These are phyloP conservation scores for Heliconius congener DNA, from an alignment of 1,140 invertebrate genomes.

Conservation along the genomic window DNA sequence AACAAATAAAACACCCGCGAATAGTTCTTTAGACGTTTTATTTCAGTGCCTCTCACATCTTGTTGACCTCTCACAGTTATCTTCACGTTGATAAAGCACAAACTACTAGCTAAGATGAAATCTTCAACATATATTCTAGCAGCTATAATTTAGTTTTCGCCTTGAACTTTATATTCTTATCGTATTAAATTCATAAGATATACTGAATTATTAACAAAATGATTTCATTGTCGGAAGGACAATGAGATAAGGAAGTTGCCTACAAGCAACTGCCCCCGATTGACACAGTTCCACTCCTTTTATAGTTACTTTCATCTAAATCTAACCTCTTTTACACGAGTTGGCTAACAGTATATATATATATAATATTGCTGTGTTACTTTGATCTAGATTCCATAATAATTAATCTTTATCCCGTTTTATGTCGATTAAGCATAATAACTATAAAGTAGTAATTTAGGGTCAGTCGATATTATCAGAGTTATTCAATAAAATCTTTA, in stretches of 20 bases:
- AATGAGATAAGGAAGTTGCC: too few relatives aligned
- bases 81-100: conserved; percentile 29
- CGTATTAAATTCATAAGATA: not conserved
- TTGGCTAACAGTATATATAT: too few relatives aligned
- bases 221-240: too few relatives aligned
- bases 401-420: not conserved
- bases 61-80: conserved; percentile 26
- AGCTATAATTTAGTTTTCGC: not conserved
- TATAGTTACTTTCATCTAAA: too few relatives aligned
- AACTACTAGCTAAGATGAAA: conserved; percentile 18
- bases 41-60: conserved; percentile 13
- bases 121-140: conserved; percentile 16
- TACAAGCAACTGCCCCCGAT: too few relatives aligned
- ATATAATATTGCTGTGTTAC: too few relatives aligned
- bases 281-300: too few relatives aligned
- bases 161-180: conserved; percentile 1
- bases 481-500: not conserved
- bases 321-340: too few relatives aligned
- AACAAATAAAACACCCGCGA: not conserved
- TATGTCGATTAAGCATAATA: not conserved
- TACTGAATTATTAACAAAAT: too few relatives aligned
- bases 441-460: conserved; percentile 1
- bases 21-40: conserved; percentile 6
- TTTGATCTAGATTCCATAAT: not conserved
- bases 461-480: not conserved